Evolutionary conservation across 2,797 vertebrate species (phyloP), one percentile per base, ranked within the genome.

Genomic region (Aulostomus chinensis): DNA sequence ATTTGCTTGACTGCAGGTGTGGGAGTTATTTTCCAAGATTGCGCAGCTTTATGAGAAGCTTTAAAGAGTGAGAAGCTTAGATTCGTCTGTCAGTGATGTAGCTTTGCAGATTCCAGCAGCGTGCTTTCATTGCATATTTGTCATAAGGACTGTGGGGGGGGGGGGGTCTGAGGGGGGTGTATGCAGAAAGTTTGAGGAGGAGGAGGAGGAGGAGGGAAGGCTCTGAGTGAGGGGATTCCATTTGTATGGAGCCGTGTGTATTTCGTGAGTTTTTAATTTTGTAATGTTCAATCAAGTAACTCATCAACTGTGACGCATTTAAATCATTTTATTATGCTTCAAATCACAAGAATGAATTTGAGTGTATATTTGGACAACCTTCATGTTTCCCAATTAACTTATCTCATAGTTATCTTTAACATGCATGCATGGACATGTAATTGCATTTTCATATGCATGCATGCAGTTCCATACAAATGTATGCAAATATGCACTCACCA

Each of bases 1-100:
- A 58, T 77, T 72, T 76, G 67, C 71, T 73, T 76, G 65, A 75
- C 58, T 74, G 84, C 78, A 81, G 80, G 82, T 86, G 84, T 80
- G 83, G 78, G 84, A 82, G 79, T 81, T 79, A 56, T 81, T 78
- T 59, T 74, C 52, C 1, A 37, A 69, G 76, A 68, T 56, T 78
- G 73, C 60, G 59, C 69, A 65, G 75, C 76, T 84, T 76, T 61
- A 74, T 69, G 59, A 72, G 76, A 39, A 66, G 76, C 71, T 71
- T 83, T 65, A 63, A 68, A 80, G 76, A 78, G 76, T 68, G 71
- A 71, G 62, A 41, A 68, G 80, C 79, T 82, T 76, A 76, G 60
- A 82, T 70, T 37, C 63, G 38, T 79, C 52, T 76, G 75, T 64
- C 65, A 53, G 65, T 42, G 69, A 73, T 78, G 69, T 62, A 67